Base-by-base conservation (phyloP, 1,140 invertebrate species). In the Heliconius hewitsoni region DNA sequence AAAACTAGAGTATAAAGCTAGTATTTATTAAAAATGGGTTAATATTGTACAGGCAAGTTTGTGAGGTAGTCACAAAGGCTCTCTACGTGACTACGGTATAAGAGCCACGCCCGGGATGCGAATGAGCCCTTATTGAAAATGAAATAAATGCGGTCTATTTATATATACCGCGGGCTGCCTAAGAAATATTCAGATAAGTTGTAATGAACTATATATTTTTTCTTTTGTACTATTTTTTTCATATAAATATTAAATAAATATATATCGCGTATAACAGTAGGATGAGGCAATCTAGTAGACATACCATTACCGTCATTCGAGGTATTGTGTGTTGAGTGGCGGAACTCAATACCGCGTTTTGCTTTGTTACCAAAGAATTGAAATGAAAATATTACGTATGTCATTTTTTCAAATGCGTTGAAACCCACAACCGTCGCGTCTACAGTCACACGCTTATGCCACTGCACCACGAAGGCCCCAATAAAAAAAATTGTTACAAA, bases 21-120 rank as follows among this genome's bases (percentile, higher is more conserved):
- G 74, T 46, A 42, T 76, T 30, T 30, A 66, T 42, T 76, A 66
- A 76, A 74, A 76, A 76, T 66, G 16, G 57, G 74, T 76, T 76
- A 60, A 50, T 73, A 50, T 37, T 39, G 42, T 60, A 75, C 74
- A 76, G 74, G 57, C 27, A 39, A 66, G 5, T 70, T n/a, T n/a
- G n/a, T n/a, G n/a, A n/a, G n/a, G n/a, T n/a, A n/a, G n/a, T 66
- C 34, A 70, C 74, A 76, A 76, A 66, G 57, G 74, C 57, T 13
- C n/a, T 66, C 13, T 60, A 42, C 39, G n/a, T 76, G 74, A 42
- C 70, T 76, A 42, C 34, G 19, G 55, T 52, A 60, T 75, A 30
- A 66, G 74, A 66, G 52, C 55, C 57, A 39, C 57, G 57, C 46
- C 74, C 74, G 55, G 37, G 37, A 76, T 76, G 46, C n/a, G 37